Base-by-base conservation (phyloP, 2,888 invertebrate genomes). In the Megaustenia siamemsis region DNA sequence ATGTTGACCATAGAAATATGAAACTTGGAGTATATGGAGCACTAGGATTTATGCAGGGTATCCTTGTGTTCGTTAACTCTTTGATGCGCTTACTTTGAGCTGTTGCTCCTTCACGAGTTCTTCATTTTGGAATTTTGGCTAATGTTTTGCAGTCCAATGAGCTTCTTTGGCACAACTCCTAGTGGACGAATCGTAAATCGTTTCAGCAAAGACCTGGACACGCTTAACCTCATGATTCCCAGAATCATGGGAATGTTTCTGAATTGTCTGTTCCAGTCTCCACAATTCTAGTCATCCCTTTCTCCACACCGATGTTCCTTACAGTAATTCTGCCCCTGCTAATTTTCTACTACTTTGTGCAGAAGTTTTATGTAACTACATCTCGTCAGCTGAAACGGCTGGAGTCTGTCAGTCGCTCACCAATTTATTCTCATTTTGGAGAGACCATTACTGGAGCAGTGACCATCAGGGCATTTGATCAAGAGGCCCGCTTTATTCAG, bases 361-460 rank as follows among this genome's bases (percentile, higher is more conserved):
- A 92, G 91, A 92, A 92, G 89, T 53, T 77, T 24, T 88, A 90
- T 40, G 40, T n/a, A 6, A 96, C 97, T 3, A 97, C 98, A 0
- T 98, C 98, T 5, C 95, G 99, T 40, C 99, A 99, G 94, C 94
- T 99, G 89, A 98, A 98, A 95, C 96, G 99, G 78, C 95, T 99
- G 85, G 98, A 98, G 94, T 98, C 98, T 0, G 96, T 98, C 0
- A 97, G 98, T 0, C 95, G 98, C 83, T 99, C 99, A 53, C 99
- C 99, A 0, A 98, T 99, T 91, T 99, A 98, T 95, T 98, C 98
- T 15, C 98, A 98, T 94, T 98, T 99, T 93, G 96, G 97, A 35
- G 99, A 99, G 95, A 98, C 97, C 69, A 96, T 99, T 78, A 97
- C 97, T 3, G 95, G 95, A 40, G 94, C 94, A 15, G 90, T 93